Evolutionary conservation across 2,888 invertebrate genomes (phyloP), one percentile per base, ranked within the genome.

Genomic region (Melipona bicolor): DNA sequence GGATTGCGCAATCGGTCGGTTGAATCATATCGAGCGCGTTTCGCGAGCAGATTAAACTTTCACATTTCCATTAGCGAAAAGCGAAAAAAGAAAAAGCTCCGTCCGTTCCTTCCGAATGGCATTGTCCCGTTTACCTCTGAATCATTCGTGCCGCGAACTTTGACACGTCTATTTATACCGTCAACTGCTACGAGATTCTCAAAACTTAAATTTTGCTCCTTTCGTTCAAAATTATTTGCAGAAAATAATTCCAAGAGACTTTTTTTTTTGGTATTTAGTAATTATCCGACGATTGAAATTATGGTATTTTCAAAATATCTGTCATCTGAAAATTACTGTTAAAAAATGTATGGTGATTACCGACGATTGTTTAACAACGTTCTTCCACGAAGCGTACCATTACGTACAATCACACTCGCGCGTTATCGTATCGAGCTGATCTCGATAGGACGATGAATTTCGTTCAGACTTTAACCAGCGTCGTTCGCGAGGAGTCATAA

Each of bases 21-120:
- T 85, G 79, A 85, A 79, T 83, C 84, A 73, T 79, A 67, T 77
- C 36, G 56, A 77, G 73, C n/a, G 73, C 70, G 50, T 67, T 74
- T 32, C 56, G 50, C n/a, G 50, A n/a, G 15, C 59, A 24, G 73
- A 83, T 76, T 70, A 79, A 79, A 85, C 83, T 77, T 83, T 84
- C 83, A 79, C 75, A 59, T 78, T 67, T 83, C 74, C 73, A 76
- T 76, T 32, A 36, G 49, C 43, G 72, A 54, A 59, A 78, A 64
- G n/a, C 13, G n/a, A 59, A 43, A 43, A 78, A 64, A n/a, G 17
- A 49, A 68, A 69, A 24, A 59, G 43, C 71, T 59, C 24, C 49
- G 24, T 13, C 24, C 54, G 56, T 73, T 56, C 21, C 27, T 43
- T 49, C 4, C 49, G 32, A 32, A 49, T 5, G 21, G 17, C n/a